Percentiles rank a stretch among this genome's conserved stretches.
Evolutionary conservation across 2,113 vertebrate genomes (phyloP).

Genomic region (Prietella phreatophila): DNA sequence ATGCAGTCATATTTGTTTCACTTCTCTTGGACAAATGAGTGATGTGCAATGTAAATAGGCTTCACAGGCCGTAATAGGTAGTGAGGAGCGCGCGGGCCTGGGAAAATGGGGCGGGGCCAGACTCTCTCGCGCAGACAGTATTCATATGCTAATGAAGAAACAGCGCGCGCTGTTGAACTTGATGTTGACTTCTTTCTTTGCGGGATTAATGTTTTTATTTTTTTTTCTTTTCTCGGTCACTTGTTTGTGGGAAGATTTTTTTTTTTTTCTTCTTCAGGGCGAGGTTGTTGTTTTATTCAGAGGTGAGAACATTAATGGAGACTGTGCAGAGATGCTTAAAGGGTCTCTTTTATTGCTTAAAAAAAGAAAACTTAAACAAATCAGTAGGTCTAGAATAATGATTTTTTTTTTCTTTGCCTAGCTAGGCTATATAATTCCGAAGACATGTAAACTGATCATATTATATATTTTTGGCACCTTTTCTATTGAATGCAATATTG

Average conservation of each 20-base stretch:
- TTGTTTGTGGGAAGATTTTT: conserved; percentile 79
- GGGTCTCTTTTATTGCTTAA: not conserved
- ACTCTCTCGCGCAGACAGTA: conserved; percentile 77
- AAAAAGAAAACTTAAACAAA: not conserved
- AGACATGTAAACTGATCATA: not conserved
- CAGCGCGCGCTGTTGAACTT: conserved; percentile 87
- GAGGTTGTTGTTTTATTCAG: not conserved
- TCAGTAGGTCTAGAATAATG: not conserved
- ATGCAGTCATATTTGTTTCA: conserved; percentile 4
- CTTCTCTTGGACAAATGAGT: conserved; percentile 16
- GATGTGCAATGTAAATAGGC: conserved; percentile 35
- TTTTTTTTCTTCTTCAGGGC: conserved; percentile 52
- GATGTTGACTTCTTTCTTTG: conserved; percentile 84
- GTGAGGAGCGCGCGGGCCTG: conserved; percentile 75
- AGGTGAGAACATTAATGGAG: not conserved
- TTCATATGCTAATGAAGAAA: conserved; percentile 81
- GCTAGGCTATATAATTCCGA: too few species aligned
- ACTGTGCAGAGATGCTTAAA: not conserved
- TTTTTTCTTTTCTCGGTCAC: conserved; percentile 61
- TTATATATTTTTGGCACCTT: not conserved
- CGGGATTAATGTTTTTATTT: conserved; percentile 58
- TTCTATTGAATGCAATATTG: not conserved
- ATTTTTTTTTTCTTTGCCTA: not conserved
- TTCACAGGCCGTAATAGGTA: conserved; percentile 11
- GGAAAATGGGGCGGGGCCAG: conserved; percentile 81